phyloP scores from a whole-genome alignment of 2,797 vertebrate genomes.

The Falco biarmicus region DNA sequence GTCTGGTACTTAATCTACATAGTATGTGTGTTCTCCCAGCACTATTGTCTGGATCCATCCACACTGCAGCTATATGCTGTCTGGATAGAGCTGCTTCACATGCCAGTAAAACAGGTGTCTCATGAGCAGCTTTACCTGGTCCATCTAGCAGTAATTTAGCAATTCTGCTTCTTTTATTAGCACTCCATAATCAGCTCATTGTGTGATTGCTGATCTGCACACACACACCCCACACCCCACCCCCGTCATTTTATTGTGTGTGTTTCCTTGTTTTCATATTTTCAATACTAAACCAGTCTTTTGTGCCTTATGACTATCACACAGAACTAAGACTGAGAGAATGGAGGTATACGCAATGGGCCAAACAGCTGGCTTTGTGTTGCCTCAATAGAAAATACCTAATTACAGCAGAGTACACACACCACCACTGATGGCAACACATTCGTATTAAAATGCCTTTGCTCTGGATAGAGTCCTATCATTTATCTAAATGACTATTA shows the following conservation, averaged over 20 bases:
- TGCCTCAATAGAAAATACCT: constrained; percentile 56
- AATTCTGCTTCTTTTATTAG: constrained; percentile 29
- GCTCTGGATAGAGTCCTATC: constrained; percentile 51
- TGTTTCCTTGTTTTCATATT: constrained; percentile 17
- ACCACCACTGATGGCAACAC: constrained; percentile 43
- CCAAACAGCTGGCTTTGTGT: constrained; percentile 66
- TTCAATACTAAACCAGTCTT: constrained; percentile 27
- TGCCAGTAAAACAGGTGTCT: constrained; percentile 9
- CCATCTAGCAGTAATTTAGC: constrained; percentile 35
- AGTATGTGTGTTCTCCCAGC: not conserved
- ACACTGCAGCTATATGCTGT: not conserved
- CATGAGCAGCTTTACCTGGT: constrained; percentile 34
- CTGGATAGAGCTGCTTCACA: not conserved
- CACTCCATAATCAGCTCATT: constrained; percentile 23
- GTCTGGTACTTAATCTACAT: not conserved
- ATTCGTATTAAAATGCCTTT: constrained; percentile 69
- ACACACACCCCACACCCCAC: no score
- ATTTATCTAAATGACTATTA: constrained; percentile 73
- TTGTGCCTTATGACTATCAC: not conserved
- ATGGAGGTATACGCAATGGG: constrained; percentile 21
- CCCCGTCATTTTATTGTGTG: not conserved
- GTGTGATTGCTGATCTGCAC: constrained; percentile 13
- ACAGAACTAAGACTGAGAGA: constrained; percentile 7
- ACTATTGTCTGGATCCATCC: not conserved
- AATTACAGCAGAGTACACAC: constrained; percentile 63